Evolutionary conservation across 35 echinoderm and acorn worm species (phyloP), one percentile per base, ranked within the genome.

Genomic region (Hemicentrotus pulcherrimus): DNA sequence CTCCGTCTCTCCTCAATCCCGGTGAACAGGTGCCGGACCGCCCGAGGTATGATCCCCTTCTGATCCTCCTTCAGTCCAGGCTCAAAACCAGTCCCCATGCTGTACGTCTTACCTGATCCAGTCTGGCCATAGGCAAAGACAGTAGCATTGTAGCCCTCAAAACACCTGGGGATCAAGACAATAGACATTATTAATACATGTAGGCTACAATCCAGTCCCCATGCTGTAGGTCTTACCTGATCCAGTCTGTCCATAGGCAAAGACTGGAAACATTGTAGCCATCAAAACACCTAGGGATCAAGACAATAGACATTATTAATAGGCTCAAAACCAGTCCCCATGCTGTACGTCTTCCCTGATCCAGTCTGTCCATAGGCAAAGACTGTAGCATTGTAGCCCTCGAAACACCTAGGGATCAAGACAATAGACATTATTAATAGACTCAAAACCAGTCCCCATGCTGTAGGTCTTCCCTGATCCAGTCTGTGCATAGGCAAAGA

Each of bases 71-170:
- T 95, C n/a, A 97, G 95, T 12, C 97, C 96, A 22, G 95, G 94
- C 95, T 97, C 97, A 91, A 99, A 99, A 31, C 97, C 98, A 86
- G 98, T 99, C 61, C 98, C 98, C 98, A 99, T 99, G 18, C 97
- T 96, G 91, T 96, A 99, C 0, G 98, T 99, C 92, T 99, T 99
- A 32, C 98, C 98, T 9, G 98, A 91, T 3, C 98, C 98, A 0
- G 98, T 99, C 96, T 99, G 98, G 28, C 98, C 98, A 60, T 99
- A 99, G 13, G 98, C 98, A 95, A 99, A 99, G n/a, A 99, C 98
- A 2, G 98, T 99, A 12, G 98, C 98, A 95, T 99, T 99, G 92
- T 97, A 99, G 19, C 98, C 98, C 24, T 99, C 98, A 95, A 97
- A 97, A 60, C 97, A 99, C 22, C 98, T 99, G 78, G 35, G 92